Base-by-base conservation (phyloP, 2,888 invertebrate species). In the Acanthosepion lycidas region DNA sequence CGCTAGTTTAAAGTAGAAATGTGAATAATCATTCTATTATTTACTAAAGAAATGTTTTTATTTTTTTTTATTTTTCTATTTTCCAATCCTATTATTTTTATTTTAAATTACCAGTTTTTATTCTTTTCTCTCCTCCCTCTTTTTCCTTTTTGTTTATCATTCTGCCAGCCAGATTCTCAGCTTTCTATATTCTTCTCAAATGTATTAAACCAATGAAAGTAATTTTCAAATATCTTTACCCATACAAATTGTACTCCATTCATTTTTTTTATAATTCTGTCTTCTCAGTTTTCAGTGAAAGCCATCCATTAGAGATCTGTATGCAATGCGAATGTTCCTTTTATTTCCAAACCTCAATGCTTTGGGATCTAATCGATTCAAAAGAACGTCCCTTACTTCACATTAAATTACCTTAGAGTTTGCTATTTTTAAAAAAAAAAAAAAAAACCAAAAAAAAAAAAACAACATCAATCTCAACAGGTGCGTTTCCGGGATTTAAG, bases 181-280 rank as follows among this genome's bases (percentile, higher is more conserved):
- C 59, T 59, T 59, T 59, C 59, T 23, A 20, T 59, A 59, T 59
- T 59, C 59, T 59, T 59, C 59, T 59, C 20, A 23, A 59, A 59
- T 59, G n/a, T 78, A 78, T 78, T n/a, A 78, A 78, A 78, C 78
- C 78, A 78, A 78, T 78, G 78, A 18, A 78, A 78, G n/a, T 78
- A n/a, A 78, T n/a, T 78, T 78, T 78, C 9, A 78, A 78, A n/a
- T 78, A 12, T 15, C n/a, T 78, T 78, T 33, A n/a, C 33, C 78
- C 33, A 12, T 78, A n/a, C 33, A 78, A 23, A 78, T 78, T 9
- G 20, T 33, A 78, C 5, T 78, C 12, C 3, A 9, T 78, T 78
- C 9, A 1, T 78, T 78, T 78, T n/a, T 78, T 33, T 15, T n/a
- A 15, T 23, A n/a, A n/a, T 78, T 78, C n/a, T n/a, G 12, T 78